phyloP scores from a whole-genome alignment of 2,113 vertebrate species.

The Capreolus pygargus region DNA sequence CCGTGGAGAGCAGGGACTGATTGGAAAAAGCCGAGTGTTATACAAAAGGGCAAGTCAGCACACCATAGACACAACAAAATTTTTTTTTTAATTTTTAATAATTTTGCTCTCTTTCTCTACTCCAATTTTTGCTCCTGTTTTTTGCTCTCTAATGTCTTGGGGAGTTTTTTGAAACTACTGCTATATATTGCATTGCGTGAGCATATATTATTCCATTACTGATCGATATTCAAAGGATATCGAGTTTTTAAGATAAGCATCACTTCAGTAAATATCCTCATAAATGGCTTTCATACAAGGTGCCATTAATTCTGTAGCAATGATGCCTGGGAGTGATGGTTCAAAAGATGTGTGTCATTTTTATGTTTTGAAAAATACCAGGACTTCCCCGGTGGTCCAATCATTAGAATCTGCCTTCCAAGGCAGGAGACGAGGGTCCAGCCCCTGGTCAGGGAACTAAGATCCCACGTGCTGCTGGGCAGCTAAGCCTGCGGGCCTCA shows the following conservation, averaged over 20 bases:
- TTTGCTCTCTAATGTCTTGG: neutral
- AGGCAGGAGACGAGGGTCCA: neutral
- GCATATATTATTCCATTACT: neutral
- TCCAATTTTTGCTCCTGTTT: neutral
- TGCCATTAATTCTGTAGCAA: neutral
- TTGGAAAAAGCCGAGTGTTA: conserved; percentile 68
- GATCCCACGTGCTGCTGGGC: neutral
- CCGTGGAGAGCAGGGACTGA: conserved; percentile 65
- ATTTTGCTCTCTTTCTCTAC: neutral
- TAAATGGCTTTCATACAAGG: neutral
- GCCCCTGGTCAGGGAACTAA: neutral
- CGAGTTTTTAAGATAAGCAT: conserved; percentile 23
- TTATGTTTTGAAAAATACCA: neutral
- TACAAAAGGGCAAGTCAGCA: conserved; percentile 73
- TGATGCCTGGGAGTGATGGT: neutral
- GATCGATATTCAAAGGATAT: neutral
- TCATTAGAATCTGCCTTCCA: neutral
- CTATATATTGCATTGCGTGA: neutral
- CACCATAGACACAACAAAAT: conserved; percentile 63
- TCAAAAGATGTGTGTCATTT: neutral
- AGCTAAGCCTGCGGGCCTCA: neutral
- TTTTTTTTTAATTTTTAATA: neutral
- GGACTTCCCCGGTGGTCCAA: neutral
- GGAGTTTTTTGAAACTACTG: neutral
- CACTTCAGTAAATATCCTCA: neutral